Base-by-base conservation (phyloP, 2,113 vertebrate species). In the Argyrosomus japonicus region DNA sequence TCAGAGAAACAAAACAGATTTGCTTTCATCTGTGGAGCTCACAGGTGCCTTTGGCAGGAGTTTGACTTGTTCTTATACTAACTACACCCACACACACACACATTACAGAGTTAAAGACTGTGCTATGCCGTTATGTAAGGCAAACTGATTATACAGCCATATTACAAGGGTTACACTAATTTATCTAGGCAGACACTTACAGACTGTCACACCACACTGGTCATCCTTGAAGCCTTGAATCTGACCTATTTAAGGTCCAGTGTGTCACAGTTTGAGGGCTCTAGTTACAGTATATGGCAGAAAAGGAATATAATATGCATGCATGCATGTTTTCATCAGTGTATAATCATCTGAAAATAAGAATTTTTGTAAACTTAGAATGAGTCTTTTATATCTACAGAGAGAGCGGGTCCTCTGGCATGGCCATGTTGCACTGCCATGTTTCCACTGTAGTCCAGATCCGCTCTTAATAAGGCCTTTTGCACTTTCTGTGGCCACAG, bases 31-130 rank as follows among this genome's bases (percentile, higher is more conserved):
- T 90, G 45, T 29, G 27, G 36, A 67, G 81, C 75, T 91, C 67
- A 17, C 77, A 87, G 87, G 81, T 85, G 81, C 51, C 79, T 89
- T 82, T 89, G 89, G 88, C 85, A 87, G 79, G 71, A 87, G 81
- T 91, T 88, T 85, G 81, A 81, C 81, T 77, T 15, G 68, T 68
- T 47, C 56, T 54, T 68, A 48, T 64, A 21, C 21, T 64, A 45
- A 76, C 25, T 18, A 18, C 61, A 82, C 75, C 29, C 68, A 77
- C 21, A 72, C 62, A 36, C 11, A 15, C 45, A 32, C 45, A 77
- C 51, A 58, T 5, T 40, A 68, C 27, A 57, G 1, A 9, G 68
- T 50, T 43, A n/a, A 43, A 54, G 27, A 53, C 48, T 68, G 18
- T 40, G 36, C 5, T 64, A 4, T 56, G 48, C 18, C n/a, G 21